Percentiles rank a stretch among this genome's conserved stretches.
Conservation (phyloP, 2,797 vertebrate species). For the Gallinago solitaria region DNA sequence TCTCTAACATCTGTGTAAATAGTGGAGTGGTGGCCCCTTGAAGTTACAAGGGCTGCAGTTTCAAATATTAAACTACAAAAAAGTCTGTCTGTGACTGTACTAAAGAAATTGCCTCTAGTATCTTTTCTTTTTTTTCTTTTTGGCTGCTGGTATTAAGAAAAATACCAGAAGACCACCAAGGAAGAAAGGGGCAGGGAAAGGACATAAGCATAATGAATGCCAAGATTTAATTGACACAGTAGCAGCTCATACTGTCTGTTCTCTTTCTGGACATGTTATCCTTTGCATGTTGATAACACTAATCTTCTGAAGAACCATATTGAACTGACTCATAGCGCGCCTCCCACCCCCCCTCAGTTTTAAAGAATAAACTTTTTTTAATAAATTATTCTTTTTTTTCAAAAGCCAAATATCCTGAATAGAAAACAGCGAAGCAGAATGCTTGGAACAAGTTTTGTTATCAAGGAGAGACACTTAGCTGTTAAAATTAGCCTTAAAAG, state of each 20-base stretch:
- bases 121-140: constrained; percentile 46
- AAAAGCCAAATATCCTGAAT: background rate
- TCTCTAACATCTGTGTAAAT: constrained; percentile 84
- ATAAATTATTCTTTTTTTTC: background rate
- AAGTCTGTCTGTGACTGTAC: constrained; percentile 72
- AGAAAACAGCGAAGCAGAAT: background rate
- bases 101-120: constrained; percentile 58
- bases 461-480: background rate
- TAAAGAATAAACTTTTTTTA: background rate
- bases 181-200: constrained; percentile 73
- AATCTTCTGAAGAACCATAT: background rate
- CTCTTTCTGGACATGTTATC: constrained; percentile 1
- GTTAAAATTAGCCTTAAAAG: background rate
- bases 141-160: constrained; percentile 71
- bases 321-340: background rate
- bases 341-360: background rate
- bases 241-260: constrained; percentile 23
- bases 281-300: constrained; percentile 38
- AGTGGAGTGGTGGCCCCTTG: constrained; percentile 68
- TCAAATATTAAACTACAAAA: constrained; percentile 78
- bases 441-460: background rate
- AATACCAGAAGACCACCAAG: constrained; percentile 78
- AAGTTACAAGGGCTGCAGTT: constrained; percentile 72
- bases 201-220: constrained; percentile 57
- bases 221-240: constrained; percentile 63